Evolutionary conservation across 2,888 invertebrate genomes (phyloP).

Genomic region (Temnothorax ravouxi): DNA sequence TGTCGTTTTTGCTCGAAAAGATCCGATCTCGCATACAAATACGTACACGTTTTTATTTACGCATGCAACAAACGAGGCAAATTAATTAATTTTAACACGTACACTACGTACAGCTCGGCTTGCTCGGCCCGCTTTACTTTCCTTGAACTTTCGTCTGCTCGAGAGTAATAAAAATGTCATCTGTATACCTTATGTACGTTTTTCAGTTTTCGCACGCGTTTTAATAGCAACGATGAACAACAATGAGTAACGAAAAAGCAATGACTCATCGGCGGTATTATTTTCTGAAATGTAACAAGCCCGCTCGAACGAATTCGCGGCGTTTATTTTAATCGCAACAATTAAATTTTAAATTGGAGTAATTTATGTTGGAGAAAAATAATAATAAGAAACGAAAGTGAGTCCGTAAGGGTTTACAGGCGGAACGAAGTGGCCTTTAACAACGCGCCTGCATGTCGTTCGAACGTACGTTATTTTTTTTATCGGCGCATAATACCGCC

Average conservation of each 20-base stretch:
- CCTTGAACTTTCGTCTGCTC: neutral
- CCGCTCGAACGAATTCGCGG: neutral
- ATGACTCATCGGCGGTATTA: neutral
- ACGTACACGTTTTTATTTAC: neutral
- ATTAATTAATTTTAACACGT: slow-evolving; percentile 13
- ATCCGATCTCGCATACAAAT: slow-evolving; percentile 40
- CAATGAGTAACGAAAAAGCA: neutral
- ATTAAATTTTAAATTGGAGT: slow-evolving; percentile 34
- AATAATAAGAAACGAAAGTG: slow-evolving; percentile 46
- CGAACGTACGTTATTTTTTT: slow-evolving; percentile 1
- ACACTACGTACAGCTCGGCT: neutral
- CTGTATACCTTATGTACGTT: neutral
- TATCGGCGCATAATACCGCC: neutral
- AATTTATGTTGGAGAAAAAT: slow-evolving; percentile 31
- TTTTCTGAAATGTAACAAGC: slow-evolving; percentile 3
- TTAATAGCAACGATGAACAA: neutral
- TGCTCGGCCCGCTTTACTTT: neutral
- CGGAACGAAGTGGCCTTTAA: slow-evolving; percentile 41
- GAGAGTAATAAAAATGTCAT: neutral
- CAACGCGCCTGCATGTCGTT: slow-evolving; percentile 17
- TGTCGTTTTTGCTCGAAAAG: slow-evolving; percentile 22
- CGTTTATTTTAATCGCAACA: slow-evolving; percentile 10
- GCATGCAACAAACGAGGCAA: neutral
- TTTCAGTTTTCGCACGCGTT: neutral
- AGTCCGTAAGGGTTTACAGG: slow-evolving; percentile 32